These are phyloP conservation scores for Oasisia sp. DNA, from an alignment of 2,888 invertebrate genomes.

Conservation along the genomic window DNA sequence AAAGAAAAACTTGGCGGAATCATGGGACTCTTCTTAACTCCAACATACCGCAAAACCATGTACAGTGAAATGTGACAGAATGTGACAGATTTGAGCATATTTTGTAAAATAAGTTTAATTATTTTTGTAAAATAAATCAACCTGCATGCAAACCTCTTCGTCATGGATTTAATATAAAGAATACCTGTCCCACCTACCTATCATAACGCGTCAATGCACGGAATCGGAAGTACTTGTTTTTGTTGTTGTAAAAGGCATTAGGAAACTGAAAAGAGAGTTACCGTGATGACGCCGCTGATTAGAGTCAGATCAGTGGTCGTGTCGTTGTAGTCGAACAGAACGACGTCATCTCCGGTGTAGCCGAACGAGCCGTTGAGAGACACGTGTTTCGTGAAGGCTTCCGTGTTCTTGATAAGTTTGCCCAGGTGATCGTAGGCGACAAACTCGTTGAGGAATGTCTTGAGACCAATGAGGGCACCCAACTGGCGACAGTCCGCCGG, in stretches of 20 bases:
- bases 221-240: neutral
- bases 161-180: too few species aligned
- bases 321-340: conserved; percentile 41
- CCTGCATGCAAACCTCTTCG: too few species aligned
- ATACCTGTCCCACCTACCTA: too few species aligned
- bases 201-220: neutral
- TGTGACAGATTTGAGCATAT: too few species aligned
- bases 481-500: conserved; percentile 78
- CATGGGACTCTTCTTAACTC: too few species aligned
- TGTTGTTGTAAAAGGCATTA: neutral
- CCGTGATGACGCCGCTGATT: conserved; percentile 47
- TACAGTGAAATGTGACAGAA: too few species aligned
- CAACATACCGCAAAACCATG: too few species aligned
- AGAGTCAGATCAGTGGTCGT: conserved; percentile 37
- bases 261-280: conserved; percentile 35
- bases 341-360: conserved; percentile 42
- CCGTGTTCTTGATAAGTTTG: conserved; percentile 33
- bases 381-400: conserved; percentile 21
- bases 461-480: conserved; percentile 82
- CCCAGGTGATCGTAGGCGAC: conserved; percentile 83
- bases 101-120: too few species aligned
- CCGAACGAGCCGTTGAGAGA: conserved; percentile 37
- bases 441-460: conserved; percentile 92
- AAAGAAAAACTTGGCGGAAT: neutral
- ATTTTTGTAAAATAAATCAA: too few species aligned